phyloP scores from a whole-genome alignment of 2,888 invertebrate species.

The Aphidoletes aphidimyza region DNA sequence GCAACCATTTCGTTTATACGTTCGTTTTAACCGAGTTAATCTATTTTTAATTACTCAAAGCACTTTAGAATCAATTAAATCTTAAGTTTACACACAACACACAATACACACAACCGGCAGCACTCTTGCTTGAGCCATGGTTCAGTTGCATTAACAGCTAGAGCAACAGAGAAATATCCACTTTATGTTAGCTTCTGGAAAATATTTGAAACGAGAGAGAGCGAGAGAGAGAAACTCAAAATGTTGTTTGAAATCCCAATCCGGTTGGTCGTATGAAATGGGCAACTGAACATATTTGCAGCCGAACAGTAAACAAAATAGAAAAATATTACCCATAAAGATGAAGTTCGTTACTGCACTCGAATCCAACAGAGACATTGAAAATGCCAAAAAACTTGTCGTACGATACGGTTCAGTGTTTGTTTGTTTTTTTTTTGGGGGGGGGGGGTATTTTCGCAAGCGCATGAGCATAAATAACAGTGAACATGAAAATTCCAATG shows the following conservation, averaged over 20 bases:
- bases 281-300: too few species aligned
- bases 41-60: conserved; percentile 49
- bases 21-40: conserved; percentile 22
- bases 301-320: too few species aligned
- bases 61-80: conserved; percentile 48
- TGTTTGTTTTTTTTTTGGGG: not conserved
- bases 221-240: not conserved
- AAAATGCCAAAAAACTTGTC: not conserved
- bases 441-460: too few species aligned
- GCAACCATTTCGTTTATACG: not conserved
- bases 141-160: not conserved
- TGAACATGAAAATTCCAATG: too few species aligned
- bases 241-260: conserved; percentile 4
- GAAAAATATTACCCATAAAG: too few species aligned
- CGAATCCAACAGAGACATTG: not conserved
- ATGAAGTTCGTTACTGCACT: not conserved
- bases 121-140: too few species aligned
- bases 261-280: too few species aligned
- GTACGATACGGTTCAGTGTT: not conserved
- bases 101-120: not conserved
- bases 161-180: too few species aligned
- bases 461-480: conserved; percentile 15
- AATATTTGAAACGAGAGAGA: not conserved
- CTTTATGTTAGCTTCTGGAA: not conserved
- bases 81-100: not conserved